Conservation (phyloP, 1,140 invertebrate species). For the Oedothorax gibbosus region DNA sequence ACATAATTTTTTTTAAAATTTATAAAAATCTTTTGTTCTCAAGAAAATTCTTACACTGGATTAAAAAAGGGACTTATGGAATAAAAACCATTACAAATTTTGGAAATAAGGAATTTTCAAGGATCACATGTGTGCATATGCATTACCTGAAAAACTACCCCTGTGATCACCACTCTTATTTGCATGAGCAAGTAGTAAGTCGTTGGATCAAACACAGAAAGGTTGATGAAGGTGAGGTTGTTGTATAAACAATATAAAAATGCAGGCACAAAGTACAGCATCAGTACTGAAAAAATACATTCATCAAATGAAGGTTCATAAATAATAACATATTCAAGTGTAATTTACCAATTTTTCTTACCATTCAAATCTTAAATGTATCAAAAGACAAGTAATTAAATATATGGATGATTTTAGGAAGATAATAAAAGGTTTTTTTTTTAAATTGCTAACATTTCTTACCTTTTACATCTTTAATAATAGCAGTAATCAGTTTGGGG, state of each 20-base stretch:
- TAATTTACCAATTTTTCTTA: neutral
- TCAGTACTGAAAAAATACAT: slow-evolving; percentile 74
- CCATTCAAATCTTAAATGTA: neutral
- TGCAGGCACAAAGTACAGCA: slow-evolving; percentile 91
- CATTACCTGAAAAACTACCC: slow-evolving; percentile 89
- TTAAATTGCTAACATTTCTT: neutral
- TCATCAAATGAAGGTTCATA: neutral
- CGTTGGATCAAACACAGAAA: slow-evolving; percentile 91
- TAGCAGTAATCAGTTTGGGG: slow-evolving; percentile 16
- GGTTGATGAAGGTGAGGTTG: slow-evolving; percentile 91
- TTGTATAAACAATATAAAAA: slow-evolving; percentile 95
- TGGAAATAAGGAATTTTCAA: no score
- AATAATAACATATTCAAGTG: slow-evolving; percentile 1
- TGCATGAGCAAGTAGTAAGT: slow-evolving; percentile 95
- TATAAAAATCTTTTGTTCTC: no score
- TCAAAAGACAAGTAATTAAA: neutral
- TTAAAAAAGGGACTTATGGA: no score
- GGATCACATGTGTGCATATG: slow-evolving; percentile 40
- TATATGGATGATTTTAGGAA: neutral
- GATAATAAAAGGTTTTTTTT: neutral
- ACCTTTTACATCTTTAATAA: slow-evolving; percentile 36
- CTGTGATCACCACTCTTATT: slow-evolving; percentile 91
- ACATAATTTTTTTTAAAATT: no score
- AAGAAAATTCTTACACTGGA: no score
- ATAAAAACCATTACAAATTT: no score